phyloP scores from a whole-genome alignment of 2,113 vertebrate species.

The Maccullochella peelii region DNA sequence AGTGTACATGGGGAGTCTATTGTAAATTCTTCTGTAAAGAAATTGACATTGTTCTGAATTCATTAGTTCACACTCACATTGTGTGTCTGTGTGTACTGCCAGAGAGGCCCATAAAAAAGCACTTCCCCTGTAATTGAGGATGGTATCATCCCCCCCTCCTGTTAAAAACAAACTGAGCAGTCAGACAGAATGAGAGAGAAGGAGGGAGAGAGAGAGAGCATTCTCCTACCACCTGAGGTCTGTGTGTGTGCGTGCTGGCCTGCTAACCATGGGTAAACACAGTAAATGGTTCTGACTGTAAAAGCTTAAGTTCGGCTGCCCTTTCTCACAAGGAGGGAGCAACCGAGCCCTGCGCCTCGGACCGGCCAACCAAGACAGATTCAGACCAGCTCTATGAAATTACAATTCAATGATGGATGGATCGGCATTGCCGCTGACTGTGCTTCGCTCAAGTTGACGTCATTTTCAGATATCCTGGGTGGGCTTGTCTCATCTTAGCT shows the following conservation, averaged over 20 bases:
- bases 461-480: conserved; percentile 2
- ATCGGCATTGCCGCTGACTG: background rate
- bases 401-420: conserved; percentile 8
- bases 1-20: conserved; percentile 20
- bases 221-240: conserved; percentile 66
- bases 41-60: conserved; percentile 58
- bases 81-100: conserved; percentile 55
- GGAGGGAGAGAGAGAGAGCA: conserved; percentile 30
- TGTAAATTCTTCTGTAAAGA: conserved; percentile 52
- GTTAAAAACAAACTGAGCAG: conserved; percentile 75
- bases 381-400: conserved; percentile 15
- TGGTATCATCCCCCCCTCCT: conserved; percentile 71
- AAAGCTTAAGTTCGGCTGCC: conserved; percentile 65
- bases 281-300: conserved; percentile 75
- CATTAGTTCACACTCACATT: conserved; percentile 67
- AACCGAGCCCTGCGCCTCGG: conserved; percentile 4
- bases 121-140: conserved; percentile 82
- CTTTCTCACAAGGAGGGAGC: conserved; percentile 75
- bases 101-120: conserved; percentile 79
- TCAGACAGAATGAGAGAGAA: conserved; percentile 47
- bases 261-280: conserved; percentile 77
- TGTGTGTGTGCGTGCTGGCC: conserved; percentile 62
- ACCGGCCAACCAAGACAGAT: conserved; percentile 9
- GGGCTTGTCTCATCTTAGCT: background rate
- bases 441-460: background rate